Percentiles rank a stretch among this genome's conserved stretches.
Evolutionary conservation across 1,140 invertebrate species (phyloP).

Genomic region (Holotrichia oblita): DNA sequence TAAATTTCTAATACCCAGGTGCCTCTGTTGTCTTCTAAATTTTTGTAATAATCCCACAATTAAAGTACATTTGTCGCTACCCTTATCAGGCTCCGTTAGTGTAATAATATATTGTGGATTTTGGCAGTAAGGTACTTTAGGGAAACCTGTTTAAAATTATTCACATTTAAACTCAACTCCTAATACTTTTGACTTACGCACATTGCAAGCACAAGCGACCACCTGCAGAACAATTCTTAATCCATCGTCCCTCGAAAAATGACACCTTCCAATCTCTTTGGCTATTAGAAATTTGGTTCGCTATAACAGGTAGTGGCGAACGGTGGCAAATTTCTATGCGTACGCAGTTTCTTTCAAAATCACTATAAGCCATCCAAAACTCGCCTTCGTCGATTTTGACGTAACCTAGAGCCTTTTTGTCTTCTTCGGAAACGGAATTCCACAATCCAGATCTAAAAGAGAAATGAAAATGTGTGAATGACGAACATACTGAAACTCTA

Average conservation of each 20-base stretch:
- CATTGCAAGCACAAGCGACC: neutral
- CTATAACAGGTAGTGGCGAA: neutral
- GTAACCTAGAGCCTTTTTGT: neutral
- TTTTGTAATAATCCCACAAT: slow-evolving; percentile 7
- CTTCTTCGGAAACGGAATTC: slow-evolving; percentile 1
- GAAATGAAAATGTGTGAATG: neutral
- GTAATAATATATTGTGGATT: neutral
- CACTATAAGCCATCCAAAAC: neutral
- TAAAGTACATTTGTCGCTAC: neutral
- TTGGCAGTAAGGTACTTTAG: neutral
- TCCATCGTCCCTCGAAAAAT: neutral
- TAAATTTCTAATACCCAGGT: neutral
- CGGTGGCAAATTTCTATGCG: neutral
- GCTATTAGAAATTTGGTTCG: neutral
- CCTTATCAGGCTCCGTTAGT: neutral
- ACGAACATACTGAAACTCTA: too few species aligned
- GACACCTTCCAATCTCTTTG: neutral
- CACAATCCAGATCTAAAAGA: neutral
- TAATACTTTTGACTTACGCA: neutral
- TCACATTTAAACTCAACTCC: neutral
- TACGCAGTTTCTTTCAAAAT: neutral
- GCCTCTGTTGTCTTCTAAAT: slow-evolving; percentile 5
- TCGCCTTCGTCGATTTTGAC: neutral
- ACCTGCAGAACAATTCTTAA: neutral
- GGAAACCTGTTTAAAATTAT: too few species aligned